Evolutionary conservation across 2,797 vertebrate species (phyloP), one percentile per base, ranked within the genome.

Genomic region (Rhincodon typus): DNA sequence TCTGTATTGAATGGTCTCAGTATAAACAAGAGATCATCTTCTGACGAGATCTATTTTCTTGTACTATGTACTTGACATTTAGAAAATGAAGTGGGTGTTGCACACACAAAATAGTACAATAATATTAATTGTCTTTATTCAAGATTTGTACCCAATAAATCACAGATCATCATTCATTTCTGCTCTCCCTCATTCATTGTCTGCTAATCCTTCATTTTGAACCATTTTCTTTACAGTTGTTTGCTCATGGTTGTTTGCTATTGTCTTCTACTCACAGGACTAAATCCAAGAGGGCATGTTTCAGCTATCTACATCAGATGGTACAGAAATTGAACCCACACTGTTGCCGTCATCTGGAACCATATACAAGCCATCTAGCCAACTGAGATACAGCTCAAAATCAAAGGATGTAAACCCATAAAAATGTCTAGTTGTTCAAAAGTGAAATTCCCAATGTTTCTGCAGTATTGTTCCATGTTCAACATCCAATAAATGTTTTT

Each of bases 91-190:
- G 38, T n/a, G 34, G 38, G 8, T 94, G 25, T n/a, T n/a, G 30
- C 57, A 34, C 66, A n/a, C 69, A 21, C 66, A 13, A 67, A 94
- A 69, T 3, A 23, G 42, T 62, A 62, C 57, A 62, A 62, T 62
- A 62, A 62, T 50, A 50, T 17, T 30, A 25, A 34, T 94, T 70
- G 53, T 70, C 30, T 94, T 25, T 25, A 93, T 93, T 67, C 90
- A 38, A 42, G 74, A 94, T 94, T 94, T 19, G 12, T 70, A 74
- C 94, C 19, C 69, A n/a, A 94, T 74, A 77, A 77, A 77, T 77
- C 7, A n/a, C 8, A 34, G 12, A 10, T n/a, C 13, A 3, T 77
- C 30, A n/a, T 77, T 77, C 30, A 77, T 77, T 77, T 34, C 30
- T 77, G 72, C 72, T 30, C 6, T 74, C 25, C 30, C 34, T 77